Evolutionary conservation across 2,797 vertebrate species (phyloP).

Genomic region (Bucorvus abyssinicus): DNA sequence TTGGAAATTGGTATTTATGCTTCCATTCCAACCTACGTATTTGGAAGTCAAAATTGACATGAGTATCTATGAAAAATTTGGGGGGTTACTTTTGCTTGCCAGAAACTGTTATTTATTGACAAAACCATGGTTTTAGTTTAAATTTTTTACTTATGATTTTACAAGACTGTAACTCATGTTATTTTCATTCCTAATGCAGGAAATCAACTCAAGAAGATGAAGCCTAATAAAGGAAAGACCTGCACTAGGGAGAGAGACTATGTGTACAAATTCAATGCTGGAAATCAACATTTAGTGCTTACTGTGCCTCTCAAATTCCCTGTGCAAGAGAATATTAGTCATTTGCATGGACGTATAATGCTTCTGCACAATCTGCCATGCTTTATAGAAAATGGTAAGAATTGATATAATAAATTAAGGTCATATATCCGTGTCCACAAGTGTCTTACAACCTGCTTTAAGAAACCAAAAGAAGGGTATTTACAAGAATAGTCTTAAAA

Average conservation of each 20-base stretch:
- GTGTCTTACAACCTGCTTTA: neutral
- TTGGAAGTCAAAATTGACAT: neutral
- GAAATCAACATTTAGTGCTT: conserved; percentile 82
- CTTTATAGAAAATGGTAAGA: conserved; percentile 91
- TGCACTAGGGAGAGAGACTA: conserved; percentile 85
- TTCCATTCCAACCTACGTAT: neutral
- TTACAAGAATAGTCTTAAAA: neutral
- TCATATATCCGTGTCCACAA: neutral
- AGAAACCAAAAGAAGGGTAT: neutral
- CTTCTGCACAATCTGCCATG: conserved; percentile 90
- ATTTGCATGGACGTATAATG: conserved; percentile 90
- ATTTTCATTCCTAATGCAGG: neutral
- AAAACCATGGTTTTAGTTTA: neutral
- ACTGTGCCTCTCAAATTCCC: conserved; percentile 90
- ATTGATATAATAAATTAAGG: neutral
- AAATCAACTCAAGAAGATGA: conserved; percentile 76
- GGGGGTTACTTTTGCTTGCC: neutral
- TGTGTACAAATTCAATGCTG: conserved; percentile 85
- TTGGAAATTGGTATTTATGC: neutral
- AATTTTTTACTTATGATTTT: neutral
- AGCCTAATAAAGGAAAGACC: conserved; percentile 82
- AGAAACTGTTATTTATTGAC: neutral
- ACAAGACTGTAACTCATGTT: neutral
- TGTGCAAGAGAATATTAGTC: conserved; percentile 84
- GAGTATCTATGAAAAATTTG: neutral